These are phyloP conservation scores for Rhamnusium bicolor DNA, from an alignment of 2,888 invertebrate genomes.

Conservation along the genomic window DNA sequence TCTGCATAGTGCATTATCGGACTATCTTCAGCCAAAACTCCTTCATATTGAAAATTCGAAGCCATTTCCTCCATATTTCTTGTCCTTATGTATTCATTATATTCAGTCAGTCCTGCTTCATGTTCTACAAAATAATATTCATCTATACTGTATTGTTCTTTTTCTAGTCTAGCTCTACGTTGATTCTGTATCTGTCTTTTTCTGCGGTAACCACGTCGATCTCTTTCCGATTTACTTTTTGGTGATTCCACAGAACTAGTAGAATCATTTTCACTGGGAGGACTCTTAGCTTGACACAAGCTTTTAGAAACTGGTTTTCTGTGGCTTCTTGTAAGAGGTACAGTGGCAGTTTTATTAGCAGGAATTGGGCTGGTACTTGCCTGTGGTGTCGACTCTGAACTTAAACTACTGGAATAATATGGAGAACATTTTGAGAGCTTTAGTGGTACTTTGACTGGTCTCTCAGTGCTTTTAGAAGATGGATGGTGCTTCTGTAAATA, in stretches of 20 bases:
- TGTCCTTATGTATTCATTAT: slow-evolving; percentile 65
- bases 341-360: slow-evolving; percentile 75
- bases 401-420: slow-evolving; percentile 83
- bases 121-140: slow-evolving; percentile 67
- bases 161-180: slow-evolving; percentile 73
- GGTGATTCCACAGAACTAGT: slow-evolving; percentile 83
- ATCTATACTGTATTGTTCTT: slow-evolving; percentile 67
- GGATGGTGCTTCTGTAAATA: slow-evolving; percentile 62
- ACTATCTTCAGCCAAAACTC: slow-evolving; percentile 57
- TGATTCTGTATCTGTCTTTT: slow-evolving; percentile 76
- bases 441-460: slow-evolving; percentile 70
- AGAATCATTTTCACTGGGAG: slow-evolving; percentile 83
- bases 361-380: slow-evolving; percentile 75
- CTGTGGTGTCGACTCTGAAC: slow-evolving; percentile 83
- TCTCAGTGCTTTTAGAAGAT: slow-evolving; percentile 65
- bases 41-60: slow-evolving; percentile 65
- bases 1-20: slow-evolving; percentile 61
- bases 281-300: slow-evolving; percentile 78
- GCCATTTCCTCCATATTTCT: slow-evolving; percentile 67
- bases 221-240: slow-evolving; percentile 72
- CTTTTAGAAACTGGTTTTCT: slow-evolving; percentile 74
- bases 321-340: slow-evolving; percentile 67
- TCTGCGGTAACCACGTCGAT: slow-evolving; percentile 80
- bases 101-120: slow-evolving; percentile 62
- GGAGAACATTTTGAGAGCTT: slow-evolving; percentile 81